Conservation (phyloP, 2,888 invertebrate species). For the Empis livida region DNA sequence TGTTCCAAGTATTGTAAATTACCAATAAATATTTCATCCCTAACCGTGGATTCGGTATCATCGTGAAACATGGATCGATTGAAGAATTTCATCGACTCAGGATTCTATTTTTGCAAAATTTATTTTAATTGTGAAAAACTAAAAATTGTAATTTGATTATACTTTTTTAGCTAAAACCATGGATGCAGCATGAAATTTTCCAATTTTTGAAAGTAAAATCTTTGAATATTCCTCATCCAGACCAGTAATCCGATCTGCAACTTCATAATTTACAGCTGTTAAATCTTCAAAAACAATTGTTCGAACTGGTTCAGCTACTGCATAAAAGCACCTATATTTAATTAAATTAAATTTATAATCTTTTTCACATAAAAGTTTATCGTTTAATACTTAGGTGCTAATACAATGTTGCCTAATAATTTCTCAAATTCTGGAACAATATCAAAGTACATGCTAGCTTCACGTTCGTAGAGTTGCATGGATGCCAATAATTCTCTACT, state of each 20-base stretch:
- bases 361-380: no score
- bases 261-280: slow-evolving; percentile 39
- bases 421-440: slow-evolving; percentile 36
- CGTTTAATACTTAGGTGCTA: slow-evolving; percentile 24
- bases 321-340: slow-evolving; percentile 25
- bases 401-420: slow-evolving; percentile 29
- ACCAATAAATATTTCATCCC: background rate
- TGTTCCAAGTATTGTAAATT: background rate
- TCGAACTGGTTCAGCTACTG: slow-evolving; percentile 26
- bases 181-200: slow-evolving; percentile 43
- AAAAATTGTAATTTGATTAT: slow-evolving; percentile 11
- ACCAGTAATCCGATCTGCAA: slow-evolving; percentile 41
- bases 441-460: slow-evolving; percentile 36
- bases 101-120: background rate
- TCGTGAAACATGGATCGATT: background rate
- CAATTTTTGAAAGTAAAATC: slow-evolving; percentile 39
- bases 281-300: slow-evolving; percentile 36
- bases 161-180: slow-evolving; percentile 41
- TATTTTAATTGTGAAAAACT: background rate
- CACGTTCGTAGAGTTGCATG: slow-evolving; percentile 35
- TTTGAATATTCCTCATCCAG: slow-evolving; percentile 41
- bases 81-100: background rate
- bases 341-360: slow-evolving; percentile 20
- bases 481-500: slow-evolving; percentile 37
- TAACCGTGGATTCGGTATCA: background rate